These are phyloP conservation scores for Trichogramma pretiosum DNA, from an alignment of 1,140 invertebrate species.

Conservation along the genomic window DNA sequence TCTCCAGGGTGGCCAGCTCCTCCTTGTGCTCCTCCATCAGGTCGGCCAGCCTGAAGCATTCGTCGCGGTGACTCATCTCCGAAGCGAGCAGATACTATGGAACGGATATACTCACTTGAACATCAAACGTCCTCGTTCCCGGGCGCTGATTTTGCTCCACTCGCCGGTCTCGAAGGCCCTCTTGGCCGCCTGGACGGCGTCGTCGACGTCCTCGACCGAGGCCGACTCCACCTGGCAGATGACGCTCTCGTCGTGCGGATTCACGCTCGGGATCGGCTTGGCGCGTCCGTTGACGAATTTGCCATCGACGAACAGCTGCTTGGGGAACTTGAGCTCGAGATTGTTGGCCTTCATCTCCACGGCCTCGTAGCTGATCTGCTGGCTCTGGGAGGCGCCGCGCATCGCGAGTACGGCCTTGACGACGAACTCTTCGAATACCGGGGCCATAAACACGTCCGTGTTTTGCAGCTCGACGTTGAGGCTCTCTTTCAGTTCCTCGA, in stretches of 20 bases:
- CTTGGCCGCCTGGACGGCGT: slow-evolving; percentile 76
- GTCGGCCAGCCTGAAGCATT: slow-evolving; percentile 66
- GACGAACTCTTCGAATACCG: slow-evolving; percentile 75
- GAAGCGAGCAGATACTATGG: no score
- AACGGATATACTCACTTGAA: slow-evolving; percentile 58
- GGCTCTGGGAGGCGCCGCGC: slow-evolving; percentile 50
- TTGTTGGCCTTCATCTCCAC: slow-evolving; percentile 75
- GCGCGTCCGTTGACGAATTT: slow-evolving; percentile 73
- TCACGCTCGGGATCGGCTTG: slow-evolving; percentile 60
- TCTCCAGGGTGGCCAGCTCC: slow-evolving; percentile 87
- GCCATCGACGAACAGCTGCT: slow-evolving; percentile 86
- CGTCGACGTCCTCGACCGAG: slow-evolving; percentile 71
- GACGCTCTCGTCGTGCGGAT: slow-evolving; percentile 77
- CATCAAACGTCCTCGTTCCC: slow-evolving; percentile 69
- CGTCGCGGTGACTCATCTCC: not conserved
- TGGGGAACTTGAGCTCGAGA: slow-evolving; percentile 73
- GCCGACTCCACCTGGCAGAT: slow-evolving; percentile 69
- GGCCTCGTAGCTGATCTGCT: slow-evolving; percentile 58
- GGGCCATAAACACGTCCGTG: slow-evolving; percentile 88
- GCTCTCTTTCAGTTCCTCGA: slow-evolving; percentile 86
- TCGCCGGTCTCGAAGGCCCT: slow-evolving; percentile 79
- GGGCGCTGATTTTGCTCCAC: slow-evolving; percentile 79
- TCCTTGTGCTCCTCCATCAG: slow-evolving; percentile 90
- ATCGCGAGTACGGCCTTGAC: slow-evolving; percentile 56
- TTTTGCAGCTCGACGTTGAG: slow-evolving; percentile 71